Conservation (phyloP, 2,888 invertebrate species). For the Chalcis sispes region DNA sequence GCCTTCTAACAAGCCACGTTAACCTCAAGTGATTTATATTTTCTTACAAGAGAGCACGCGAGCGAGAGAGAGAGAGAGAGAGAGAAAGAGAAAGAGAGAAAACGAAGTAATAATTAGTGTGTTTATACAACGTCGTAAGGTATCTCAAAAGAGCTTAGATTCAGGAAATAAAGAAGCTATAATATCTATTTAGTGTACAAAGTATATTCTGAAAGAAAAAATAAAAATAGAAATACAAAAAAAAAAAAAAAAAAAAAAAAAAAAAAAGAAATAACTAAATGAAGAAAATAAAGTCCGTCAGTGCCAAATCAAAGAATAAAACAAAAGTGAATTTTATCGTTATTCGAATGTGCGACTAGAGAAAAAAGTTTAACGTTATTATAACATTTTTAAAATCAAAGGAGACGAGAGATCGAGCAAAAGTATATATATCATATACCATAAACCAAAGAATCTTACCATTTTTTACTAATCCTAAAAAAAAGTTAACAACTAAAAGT, state of each 20-base stretch:
- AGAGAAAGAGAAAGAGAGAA: constrained; percentile 41
- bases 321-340: constrained; percentile 56
- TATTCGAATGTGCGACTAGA: constrained; percentile 42
- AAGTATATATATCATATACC: constrained; percentile 65
- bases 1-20: constrained; percentile 76
- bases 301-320: constrained; percentile 73
- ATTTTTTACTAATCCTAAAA: constrained; percentile 73
- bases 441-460: constrained; percentile 75
- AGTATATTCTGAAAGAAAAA: constrained; percentile 69
- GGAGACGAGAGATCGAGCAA: constrained; percentile 49
- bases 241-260: constrained; percentile 56
- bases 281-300: constrained; percentile 70
- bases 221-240: constrained; percentile 55
- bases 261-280: constrained; percentile 58
- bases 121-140: constrained; percentile 74
- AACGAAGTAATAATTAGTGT: constrained; percentile 70
- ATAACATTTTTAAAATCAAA: constrained; percentile 51
- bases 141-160: constrained; percentile 64
- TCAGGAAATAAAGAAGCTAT: constrained; percentile 68
- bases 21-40: constrained; percentile 77
- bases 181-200: constrained; percentile 74
- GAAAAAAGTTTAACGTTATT: constrained; percentile 54
- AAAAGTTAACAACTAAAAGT: constrained; percentile 51
- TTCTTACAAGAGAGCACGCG: constrained; percentile 69
- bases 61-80: constrained; percentile 10